phyloP scores from a whole-genome alignment of 2,113 vertebrate species.

The Alces alces region DNA sequence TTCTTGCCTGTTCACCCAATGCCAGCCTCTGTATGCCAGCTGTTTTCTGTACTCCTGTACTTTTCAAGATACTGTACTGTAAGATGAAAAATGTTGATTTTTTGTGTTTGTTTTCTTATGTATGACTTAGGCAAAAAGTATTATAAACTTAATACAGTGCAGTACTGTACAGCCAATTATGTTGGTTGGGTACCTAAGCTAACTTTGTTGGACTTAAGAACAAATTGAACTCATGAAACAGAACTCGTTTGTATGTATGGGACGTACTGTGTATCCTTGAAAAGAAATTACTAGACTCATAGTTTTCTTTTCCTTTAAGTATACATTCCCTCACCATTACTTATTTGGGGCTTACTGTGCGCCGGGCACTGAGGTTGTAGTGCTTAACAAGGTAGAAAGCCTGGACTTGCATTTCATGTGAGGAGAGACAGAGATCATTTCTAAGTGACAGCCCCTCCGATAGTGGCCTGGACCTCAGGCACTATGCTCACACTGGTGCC shows the following conservation, averaged over 20 bases:
- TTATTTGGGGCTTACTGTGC: not conserved
- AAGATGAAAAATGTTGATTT: not conserved
- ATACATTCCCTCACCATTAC: not conserved
- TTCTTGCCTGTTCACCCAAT: not conserved
- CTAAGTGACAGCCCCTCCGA: not conserved
- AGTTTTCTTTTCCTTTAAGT: not conserved
- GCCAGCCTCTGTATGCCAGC: not conserved
- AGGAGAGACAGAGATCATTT: not conserved
- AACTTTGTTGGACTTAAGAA: not conserved
- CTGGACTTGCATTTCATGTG: not conserved
- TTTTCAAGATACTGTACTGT: not conserved
- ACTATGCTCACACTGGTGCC: fast-evolving
- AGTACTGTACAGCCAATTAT: not conserved
- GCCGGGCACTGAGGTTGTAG: not conserved
- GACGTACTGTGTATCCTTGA: not conserved
- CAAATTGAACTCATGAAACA: not conserved
- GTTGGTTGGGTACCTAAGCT: not conserved
- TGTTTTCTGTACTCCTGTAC: not conserved
- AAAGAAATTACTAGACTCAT: not conserved
- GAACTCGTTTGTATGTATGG: not conserved
- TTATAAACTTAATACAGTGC: not conserved
- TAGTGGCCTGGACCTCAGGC: not conserved
- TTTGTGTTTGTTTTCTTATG: not conserved
- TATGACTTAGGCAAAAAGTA: not conserved
- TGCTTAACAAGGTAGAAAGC: not conserved